Evolutionary conservation across 37 sponge, comb jelly and placozoan genomes (phyloP).

Genomic region (Geodia barretti): DNA sequence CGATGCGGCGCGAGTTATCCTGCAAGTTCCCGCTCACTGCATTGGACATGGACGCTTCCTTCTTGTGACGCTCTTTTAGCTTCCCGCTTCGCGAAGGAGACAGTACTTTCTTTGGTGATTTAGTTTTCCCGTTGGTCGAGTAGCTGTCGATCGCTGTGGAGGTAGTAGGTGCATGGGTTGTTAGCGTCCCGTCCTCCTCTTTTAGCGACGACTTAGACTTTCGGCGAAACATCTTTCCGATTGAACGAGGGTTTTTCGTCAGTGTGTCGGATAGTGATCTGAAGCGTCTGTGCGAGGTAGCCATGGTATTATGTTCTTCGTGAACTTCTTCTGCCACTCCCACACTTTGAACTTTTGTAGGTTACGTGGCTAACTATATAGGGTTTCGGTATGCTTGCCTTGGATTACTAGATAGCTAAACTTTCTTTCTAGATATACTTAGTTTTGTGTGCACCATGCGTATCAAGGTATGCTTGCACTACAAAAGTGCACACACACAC

Average conservation of each 20-base stretch:
- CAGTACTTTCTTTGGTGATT: not conserved
- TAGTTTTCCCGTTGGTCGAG: not conserved
- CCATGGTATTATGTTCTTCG: too few relatives aligned
- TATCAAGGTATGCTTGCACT: too few relatives aligned
- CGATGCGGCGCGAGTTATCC: constrained; percentile 1
- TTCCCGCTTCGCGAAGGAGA: not conserved
- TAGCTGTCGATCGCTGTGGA: not conserved
- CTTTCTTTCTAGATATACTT: too few relatives aligned
- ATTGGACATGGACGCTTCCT: not conserved
- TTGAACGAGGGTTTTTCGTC: not conserved
- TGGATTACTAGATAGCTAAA: too few relatives aligned
- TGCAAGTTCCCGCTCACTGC: not conserved
- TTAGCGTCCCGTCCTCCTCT: not conserved
- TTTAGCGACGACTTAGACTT: not conserved
- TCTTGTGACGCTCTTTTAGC: not conserved
- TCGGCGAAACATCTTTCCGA: not conserved
- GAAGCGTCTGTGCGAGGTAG: not conserved
- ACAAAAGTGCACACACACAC: too few relatives aligned
- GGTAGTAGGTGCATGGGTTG: not conserved
- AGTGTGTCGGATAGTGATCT: not conserved
- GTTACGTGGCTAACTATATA: too few relatives aligned
- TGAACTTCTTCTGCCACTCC: too few relatives aligned
- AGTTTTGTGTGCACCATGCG: too few relatives aligned
- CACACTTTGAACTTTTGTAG: too few relatives aligned
- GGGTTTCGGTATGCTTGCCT: too few relatives aligned